Conservation (phyloP, 2,888 invertebrate genomes). For the Lottia scabra region DNA sequence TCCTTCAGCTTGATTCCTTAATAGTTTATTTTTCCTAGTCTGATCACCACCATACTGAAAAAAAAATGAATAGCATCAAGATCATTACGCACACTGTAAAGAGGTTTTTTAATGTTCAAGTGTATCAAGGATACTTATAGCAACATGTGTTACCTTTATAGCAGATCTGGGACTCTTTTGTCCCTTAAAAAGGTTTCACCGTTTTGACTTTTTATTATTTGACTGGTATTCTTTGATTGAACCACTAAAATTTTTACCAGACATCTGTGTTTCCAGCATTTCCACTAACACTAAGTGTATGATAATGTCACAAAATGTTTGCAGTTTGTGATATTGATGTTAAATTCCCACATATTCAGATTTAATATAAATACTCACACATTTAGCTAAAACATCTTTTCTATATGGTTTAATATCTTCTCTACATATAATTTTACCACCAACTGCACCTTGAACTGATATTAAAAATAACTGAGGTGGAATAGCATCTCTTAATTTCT, state of each 20-base stretch:
- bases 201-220: too few relatives aligned
- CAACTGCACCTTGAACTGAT: constrained; percentile 86
- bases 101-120: too few relatives aligned
- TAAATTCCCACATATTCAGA: neutral
- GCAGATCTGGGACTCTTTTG: too few relatives aligned
- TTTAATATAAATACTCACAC: constrained; percentile 75
- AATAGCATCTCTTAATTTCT: constrained; percentile 84
- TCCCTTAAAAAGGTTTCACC: too few relatives aligned
- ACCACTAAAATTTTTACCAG: too few relatives aligned
- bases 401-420: constrained; percentile 87
- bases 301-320: too few relatives aligned
- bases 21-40: constrained; percentile 87
- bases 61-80: constrained; percentile 1
- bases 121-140: too few relatives aligned
- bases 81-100: too few relatives aligned
- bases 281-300: too few relatives aligned
- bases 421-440: constrained; percentile 83
- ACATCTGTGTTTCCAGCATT: too few relatives aligned
- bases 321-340: neutral
- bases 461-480: constrained; percentile 88
- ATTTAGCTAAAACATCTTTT: constrained; percentile 94
- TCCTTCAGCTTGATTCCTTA: constrained; percentile 91
- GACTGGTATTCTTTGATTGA: too few relatives aligned
- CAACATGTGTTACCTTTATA: too few relatives aligned
- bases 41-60: constrained; percentile 86